Evolutionary conservation across 2,113 vertebrate species (phyloP).

Genomic region (Engraulis encrasicolus): DNA sequence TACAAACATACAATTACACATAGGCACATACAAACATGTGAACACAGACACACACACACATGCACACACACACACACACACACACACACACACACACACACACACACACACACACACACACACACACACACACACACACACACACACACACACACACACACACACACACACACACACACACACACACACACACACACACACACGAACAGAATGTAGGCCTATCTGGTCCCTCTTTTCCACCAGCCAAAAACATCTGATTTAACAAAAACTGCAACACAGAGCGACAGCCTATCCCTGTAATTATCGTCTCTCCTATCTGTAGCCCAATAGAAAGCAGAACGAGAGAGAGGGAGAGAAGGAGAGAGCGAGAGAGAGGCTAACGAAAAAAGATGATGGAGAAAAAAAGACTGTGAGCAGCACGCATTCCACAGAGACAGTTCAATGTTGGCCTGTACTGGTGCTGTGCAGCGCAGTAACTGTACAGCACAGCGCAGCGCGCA

Average conservation of each 20-base stretch:
- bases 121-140: background rate
- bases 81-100: background rate
- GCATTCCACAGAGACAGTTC: slow-evolving; percentile 82
- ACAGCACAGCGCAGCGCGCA: no score
- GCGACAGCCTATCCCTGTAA: slow-evolving; percentile 86
- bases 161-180: background rate
- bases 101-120: background rate
- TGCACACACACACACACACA: slow-evolving; percentile 42
- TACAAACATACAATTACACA: background rate
- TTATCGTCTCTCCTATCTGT: slow-evolving; percentile 89
- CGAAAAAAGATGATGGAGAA: slow-evolving; percentile 2
- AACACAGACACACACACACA: background rate
- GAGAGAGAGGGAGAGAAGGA: slow-evolving; percentile 8
- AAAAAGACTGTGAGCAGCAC: no score
- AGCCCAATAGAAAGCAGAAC: background rate
- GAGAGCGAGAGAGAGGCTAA: slow-evolving; percentile 11
- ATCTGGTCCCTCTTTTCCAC: slow-evolving; percentile 64
- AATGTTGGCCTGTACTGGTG: slow-evolving; percentile 79
- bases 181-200: background rate
- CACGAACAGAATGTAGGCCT: background rate
- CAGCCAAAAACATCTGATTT: slow-evolving; percentile 87
- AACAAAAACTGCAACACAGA: slow-evolving; percentile 87
- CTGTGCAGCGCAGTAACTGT: no score
- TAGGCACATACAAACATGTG: background rate
- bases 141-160: background rate